Evolutionary conservation across 1,140 invertebrate genomes (phyloP), one percentile per base, ranked within the genome.

Genomic region (Phenacoccus solenopsis): DNA sequence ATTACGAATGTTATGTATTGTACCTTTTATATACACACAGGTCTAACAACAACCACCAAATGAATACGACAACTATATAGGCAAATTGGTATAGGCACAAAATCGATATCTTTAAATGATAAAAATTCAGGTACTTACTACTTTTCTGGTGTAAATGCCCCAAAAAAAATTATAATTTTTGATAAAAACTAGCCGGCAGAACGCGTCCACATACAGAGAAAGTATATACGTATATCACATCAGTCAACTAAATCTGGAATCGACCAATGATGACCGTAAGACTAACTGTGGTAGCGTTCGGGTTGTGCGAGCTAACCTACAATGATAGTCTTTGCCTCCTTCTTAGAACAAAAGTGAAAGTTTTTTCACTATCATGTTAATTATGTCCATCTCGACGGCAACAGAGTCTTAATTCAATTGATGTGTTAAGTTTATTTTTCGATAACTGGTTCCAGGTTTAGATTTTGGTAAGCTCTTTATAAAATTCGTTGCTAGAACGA

Each of bases 311-410:
- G 7, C 56, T n/a, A 59, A 20, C 56, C 56, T 24, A 64, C 25
- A 25, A 27, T 27, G 25, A 64, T 64, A 25, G 25, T 64, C 59
- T 38, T 38, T 27, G 22, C 25, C 59, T 64, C 59, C 59, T 64
- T 64, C 59, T 64, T 64, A 64, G 59, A 64, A 64, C 16, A 64
- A 64, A 64, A 64, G 59, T 64, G 59, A 64, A 64, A 64, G 59
- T 64, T 64, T 64, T 22, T 64, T 16, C 25, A 64, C 59, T 64
- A 64, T 25, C 20, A 64, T 64, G 59, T 22, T 64, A 64, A 64
- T 64, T 64, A 64, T 64, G 59, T 64, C 20, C 59, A 20, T 64
- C 25, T 25, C 3, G 59, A 64, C 16, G 21, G 59, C 22, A 64
- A 64, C 3, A 24, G 4, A 64, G 59, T 10, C 25, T 24, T 64